phyloP scores from a whole-genome alignment of 2,113 vertebrate genomes.

The Calidris pugnax region DNA sequence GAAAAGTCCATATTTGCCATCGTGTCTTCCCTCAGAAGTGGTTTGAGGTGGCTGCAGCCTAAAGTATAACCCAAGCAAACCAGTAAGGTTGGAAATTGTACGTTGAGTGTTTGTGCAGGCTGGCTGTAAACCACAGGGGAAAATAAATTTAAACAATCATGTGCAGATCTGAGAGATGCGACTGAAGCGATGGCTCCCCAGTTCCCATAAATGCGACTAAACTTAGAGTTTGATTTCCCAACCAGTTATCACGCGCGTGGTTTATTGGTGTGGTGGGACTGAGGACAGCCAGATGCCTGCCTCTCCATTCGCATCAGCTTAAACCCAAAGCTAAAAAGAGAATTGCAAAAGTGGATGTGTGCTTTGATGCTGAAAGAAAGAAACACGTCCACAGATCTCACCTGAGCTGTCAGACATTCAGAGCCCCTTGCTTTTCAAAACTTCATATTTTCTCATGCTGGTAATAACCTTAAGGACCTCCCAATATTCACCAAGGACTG shows the following conservation, averaged over 20 bases:
- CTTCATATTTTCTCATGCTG: background rate
- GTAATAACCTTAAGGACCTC: background rate
- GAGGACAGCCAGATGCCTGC: background rate
- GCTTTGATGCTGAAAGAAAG: background rate
- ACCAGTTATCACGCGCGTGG: background rate
- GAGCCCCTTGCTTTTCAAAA: background rate
- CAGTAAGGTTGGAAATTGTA: conserved; percentile 19
- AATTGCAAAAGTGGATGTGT: background rate
- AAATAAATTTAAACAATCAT: background rate
- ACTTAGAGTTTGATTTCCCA: conserved; percentile 36
- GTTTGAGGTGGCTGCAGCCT: conserved; percentile 29
- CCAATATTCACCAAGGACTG: background rate
- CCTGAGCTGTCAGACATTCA: background rate
- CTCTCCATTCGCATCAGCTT: background rate
- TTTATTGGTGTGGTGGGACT: background rate
- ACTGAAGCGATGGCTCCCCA: background rate
- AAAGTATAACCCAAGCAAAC: conserved; percentile 1
- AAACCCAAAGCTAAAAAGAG: background rate
- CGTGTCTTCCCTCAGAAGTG: conserved; percentile 23
- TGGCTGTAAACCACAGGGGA: conserved; percentile 15
- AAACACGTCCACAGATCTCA: background rate
- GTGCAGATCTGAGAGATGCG: conserved; percentile 2
- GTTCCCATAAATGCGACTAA: conserved; percentile 21
- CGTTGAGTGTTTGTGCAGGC: conserved; percentile 20
- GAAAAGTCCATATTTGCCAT: background rate